phyloP scores from a whole-genome alignment of 2,113 vertebrate species.

The human region GRCh38 chr11:863501-864000 shows the following conservation, averaged over 20 bases:
- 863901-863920: background rate
- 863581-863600: background rate
- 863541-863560: background rate
- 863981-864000: accelerated
- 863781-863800: background rate
- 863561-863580: background rate
- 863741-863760: too few relatives aligned
- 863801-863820: background rate
- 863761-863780: too few relatives aligned
- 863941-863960: background rate
- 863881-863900: accelerated
- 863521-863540: background rate
- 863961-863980: background rate
- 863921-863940: background rate
- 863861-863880: background rate
- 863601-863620: background rate
- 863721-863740: background rate
- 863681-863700: background rate
- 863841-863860: background rate
- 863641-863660: background rate
- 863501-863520: accelerated
- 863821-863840: background rate
- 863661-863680: too few relatives aligned
- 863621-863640: background rate
- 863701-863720: background rate